Percentiles rank a stretch among this genome's conserved stretches.
phyloP scores from a whole-genome alignment of 2,888 invertebrate species.

The Apocheima hispidaria region DNA sequence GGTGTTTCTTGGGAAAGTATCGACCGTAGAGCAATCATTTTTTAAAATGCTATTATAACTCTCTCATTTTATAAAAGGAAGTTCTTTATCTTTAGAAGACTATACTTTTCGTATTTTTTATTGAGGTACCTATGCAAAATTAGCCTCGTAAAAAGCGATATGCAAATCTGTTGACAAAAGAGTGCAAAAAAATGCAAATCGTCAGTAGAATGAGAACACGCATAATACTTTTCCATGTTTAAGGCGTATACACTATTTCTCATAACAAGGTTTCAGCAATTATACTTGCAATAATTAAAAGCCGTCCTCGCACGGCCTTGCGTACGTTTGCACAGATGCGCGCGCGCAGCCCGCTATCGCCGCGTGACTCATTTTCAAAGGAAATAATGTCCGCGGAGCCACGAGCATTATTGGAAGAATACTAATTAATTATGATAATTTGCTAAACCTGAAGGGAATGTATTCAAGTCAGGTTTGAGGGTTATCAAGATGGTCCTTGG shows the following conservation, averaged over 20 bases:
- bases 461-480: not conserved
- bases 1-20: constrained; percentile 17
- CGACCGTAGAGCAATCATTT: constrained; percentile 11
- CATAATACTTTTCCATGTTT: not conserved
- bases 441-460: constrained; percentile 8
- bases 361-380: constrained; percentile 52
- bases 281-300: constrained; percentile 58
- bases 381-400: constrained; percentile 35
- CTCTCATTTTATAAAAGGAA: constrained; percentile 14
- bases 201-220: not conserved
- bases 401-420: constrained; percentile 33
- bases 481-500: constrained; percentile 2
- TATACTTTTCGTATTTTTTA: not conserved
- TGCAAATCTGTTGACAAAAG: not conserved
- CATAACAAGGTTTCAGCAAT: constrained; percentile 38
- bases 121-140: not conserved
- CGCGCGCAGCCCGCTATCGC: constrained; percentile 48
- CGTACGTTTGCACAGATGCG: constrained; percentile 72
- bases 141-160: not conserved
- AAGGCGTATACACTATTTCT: not conserved
- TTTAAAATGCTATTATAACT: constrained; percentile 25
- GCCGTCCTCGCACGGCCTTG: constrained; percentile 72
- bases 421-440: constrained; percentile 40
- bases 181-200: not conserved
- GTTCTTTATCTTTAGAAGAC: not conserved